Evolutionary conservation across 2,113 vertebrate genomes (phyloP), one percentile per base, ranked within the genome.

Genomic region (Protobothrops flavoviridis): DNA sequence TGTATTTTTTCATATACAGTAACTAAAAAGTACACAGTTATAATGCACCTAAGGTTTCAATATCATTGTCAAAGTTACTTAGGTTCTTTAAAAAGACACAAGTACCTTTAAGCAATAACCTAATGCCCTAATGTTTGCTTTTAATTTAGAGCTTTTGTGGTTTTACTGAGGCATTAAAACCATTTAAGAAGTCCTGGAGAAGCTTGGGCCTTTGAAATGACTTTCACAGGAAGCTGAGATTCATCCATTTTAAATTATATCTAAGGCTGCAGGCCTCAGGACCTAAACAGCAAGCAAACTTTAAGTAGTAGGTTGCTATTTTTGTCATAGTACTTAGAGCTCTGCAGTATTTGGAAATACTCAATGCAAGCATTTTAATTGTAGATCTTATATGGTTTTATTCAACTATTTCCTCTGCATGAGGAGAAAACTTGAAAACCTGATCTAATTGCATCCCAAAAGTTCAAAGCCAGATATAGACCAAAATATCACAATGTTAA

Each of bases 121-220:
- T 95, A 91, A 94, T 11, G 10, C 39, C 92, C 93, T 89, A 5
- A 1, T 4, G 88, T 92, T 92, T 64, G 56, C 85, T 94, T 95
- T 95, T 10, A 2, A 85, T 92, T 94, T 45, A 11, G 29, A 48
- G 0, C 86, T 94, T 74, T 45, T 52, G 86, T 8, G n/a, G 74
- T 50, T 96, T 95, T 91, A 91, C 87, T 26, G 92, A 86, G 92
- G 93, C 5, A 33, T 33, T 81, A 90, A 43, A 93, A 26, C 90
- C 88, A 93, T 91, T 93, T 88, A 88, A 64, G 56, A 89, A 91
- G 48, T 53, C 85, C 45, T 55, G 8, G 91, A 91, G 88, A 86
- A 74, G 88, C 43, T 21, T 55, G 48, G 93, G 81, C 56, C 85
- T 93, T 92, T 59, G 4, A 86, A 88, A 61, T 74, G 0, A 2